Percentiles rank a stretch among this genome's conserved stretches.
Conservation (phyloP, 1,140 invertebrate species). For the Episyrphus balteatus region DNA sequence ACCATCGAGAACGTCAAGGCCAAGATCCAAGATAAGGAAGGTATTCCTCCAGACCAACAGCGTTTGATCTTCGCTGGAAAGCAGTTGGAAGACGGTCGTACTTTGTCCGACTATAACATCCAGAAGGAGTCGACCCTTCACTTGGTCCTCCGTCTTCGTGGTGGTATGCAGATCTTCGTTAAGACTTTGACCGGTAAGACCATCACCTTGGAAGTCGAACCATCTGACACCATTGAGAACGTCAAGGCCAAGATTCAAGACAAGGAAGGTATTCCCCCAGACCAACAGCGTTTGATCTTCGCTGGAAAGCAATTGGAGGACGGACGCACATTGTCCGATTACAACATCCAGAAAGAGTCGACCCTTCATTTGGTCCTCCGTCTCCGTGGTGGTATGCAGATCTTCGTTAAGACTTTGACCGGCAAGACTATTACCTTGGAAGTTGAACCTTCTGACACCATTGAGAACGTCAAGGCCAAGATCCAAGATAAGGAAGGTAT, state of each 20-base stretch:
- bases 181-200: conserved; percentile 77
- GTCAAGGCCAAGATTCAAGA: conserved; percentile 71
- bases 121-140: conserved; percentile 55
- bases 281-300: conserved; percentile 63
- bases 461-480: conserved; percentile 69
- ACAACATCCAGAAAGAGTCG: conserved; percentile 83
- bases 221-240: conserved; percentile 72
- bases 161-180: conserved; percentile 68
- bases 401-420: conserved; percentile 64
- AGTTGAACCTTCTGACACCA: conserved; percentile 64
- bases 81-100: conserved; percentile 51
- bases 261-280: conserved; percentile 61
- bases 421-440: conserved; percentile 68
- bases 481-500: conserved; percentile 65
- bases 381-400: conserved; percentile 73
- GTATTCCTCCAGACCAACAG: conserved; percentile 51
- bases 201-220: conserved; percentile 69
- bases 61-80: conserved; percentile 45
- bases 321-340: conserved; percentile 63
- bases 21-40: conserved; percentile 61
- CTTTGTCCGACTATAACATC: conserved; percentile 47
- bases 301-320: conserved; percentile 56
- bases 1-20: conserved; percentile 66
- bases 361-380: conserved; percentile 79
- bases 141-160: conserved; percentile 45